These are phyloP conservation scores for Carpatolechia fugitivella DNA, from an alignment of 2,888 invertebrate species.

Conservation along the genomic window DNA sequence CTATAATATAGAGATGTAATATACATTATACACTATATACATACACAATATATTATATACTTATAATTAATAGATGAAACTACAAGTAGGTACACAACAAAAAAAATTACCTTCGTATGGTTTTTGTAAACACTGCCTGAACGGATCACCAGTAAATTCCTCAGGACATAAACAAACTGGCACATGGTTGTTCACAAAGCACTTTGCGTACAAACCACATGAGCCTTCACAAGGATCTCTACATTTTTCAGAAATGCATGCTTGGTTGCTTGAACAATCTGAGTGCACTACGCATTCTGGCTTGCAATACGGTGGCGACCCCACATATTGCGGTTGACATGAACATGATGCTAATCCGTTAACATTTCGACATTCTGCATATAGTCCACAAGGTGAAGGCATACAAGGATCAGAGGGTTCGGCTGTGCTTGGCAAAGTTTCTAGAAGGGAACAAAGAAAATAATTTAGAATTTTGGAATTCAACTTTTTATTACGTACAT, in stretches of 20 bases:
- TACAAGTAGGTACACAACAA: neutral
- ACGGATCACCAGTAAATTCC: constrained; percentile 84
- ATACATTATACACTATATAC: too few relatives aligned
- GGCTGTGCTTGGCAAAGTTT: constrained; percentile 47
- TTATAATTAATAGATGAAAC: neutral
- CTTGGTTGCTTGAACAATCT: constrained; percentile 82
- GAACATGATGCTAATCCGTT: constrained; percentile 85
- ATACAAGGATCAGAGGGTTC: constrained; percentile 82
- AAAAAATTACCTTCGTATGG: constrained; percentile 64
- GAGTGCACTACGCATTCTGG: constrained; percentile 83
- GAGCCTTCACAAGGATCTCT: constrained; percentile 84
- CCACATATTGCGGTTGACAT: constrained; percentile 82
- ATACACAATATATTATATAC: too few relatives aligned
- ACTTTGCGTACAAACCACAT: constrained; percentile 83
- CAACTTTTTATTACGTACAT: too few relatives aligned
- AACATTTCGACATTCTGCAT: constrained; percentile 85
- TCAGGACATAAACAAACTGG: constrained; percentile 85
- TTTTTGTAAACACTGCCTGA: constrained; percentile 80
- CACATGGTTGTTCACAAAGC: constrained; percentile 84
- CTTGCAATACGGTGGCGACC: constrained; percentile 82
- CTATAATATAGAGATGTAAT: too few relatives aligned
- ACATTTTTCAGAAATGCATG: constrained; percentile 84
- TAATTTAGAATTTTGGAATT: too few relatives aligned
- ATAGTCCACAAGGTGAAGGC: constrained; percentile 86
- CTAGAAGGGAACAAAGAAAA: constrained; percentile 33